phyloP scores from a whole-genome alignment of 2,113 vertebrate species.

The Zeus faber region DNA sequence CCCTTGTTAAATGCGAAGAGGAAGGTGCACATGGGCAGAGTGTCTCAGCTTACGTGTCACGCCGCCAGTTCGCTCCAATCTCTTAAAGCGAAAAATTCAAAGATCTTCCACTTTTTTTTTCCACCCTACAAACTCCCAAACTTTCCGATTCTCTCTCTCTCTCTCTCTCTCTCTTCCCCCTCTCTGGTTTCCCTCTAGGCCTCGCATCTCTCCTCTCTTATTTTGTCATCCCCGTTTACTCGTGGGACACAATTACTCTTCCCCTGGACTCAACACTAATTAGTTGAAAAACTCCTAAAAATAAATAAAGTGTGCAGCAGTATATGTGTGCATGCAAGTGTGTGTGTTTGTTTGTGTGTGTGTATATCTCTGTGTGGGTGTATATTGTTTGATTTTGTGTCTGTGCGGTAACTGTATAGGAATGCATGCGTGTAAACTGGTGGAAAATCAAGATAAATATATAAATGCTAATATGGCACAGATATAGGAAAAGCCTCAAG shows the following conservation, averaged over 20 bases:
- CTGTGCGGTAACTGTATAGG: background rate
- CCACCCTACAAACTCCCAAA: background rate
- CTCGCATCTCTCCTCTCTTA: conserved; percentile 35
- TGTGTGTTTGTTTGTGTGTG: conserved; percentile 5
- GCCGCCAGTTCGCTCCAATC: no score
- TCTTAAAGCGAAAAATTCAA: no score
- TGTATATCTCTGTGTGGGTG: conserved; percentile 24
- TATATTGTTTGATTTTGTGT: conserved; percentile 14
- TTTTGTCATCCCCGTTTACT: conserved; percentile 61
- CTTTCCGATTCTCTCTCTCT: conserved; percentile 17
- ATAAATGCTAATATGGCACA: conserved; percentile 68
- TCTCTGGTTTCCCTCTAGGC: conserved; percentile 28
- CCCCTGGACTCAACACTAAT: conserved; percentile 75
- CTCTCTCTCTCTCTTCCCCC: conserved; percentile 22
- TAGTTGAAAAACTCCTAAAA: conserved; percentile 73
- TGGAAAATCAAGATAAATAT: conserved; percentile 60
- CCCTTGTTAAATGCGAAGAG: no score
- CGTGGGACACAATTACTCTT: conserved; percentile 79
- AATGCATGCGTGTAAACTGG: conserved; percentile 38
- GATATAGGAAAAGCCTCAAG: conserved; percentile 47
- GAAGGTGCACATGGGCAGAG: no score
- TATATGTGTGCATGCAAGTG: conserved; percentile 24
- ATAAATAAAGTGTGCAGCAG: conserved; percentile 68
- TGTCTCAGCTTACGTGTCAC: no score
- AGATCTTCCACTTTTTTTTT: no score